These are phyloP conservation scores for Cantharis lateralis DNA, from an alignment of 2,888 invertebrate species.

Conservation along the genomic window DNA sequence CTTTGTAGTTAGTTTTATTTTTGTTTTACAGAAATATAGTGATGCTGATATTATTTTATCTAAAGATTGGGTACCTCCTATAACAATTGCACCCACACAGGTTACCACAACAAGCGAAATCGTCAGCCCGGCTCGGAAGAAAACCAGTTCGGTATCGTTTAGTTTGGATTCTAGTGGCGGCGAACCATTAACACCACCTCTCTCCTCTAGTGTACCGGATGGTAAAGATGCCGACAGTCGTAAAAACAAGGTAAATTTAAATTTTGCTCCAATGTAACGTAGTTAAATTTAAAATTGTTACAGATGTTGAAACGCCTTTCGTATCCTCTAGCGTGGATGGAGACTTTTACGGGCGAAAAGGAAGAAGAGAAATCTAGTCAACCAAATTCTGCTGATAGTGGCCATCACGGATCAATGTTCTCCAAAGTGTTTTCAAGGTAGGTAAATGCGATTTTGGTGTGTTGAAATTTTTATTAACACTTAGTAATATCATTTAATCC, in stretches of 20 bases:
- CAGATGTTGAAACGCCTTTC: conserved; percentile 91
- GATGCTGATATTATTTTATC: conserved; percentile 88
- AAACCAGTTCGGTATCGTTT: conserved; percentile 74
- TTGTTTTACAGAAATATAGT: conserved; percentile 67
- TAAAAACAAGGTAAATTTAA: conserved; percentile 70
- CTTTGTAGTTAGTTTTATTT: conserved; percentile 23
- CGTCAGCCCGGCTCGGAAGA: conserved; percentile 64
- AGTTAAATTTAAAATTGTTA: conserved; percentile 33
- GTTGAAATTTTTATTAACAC: neutral
- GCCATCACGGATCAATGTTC: conserved; percentile 74
- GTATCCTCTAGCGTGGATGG: conserved; percentile 91
- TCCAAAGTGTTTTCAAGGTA: conserved; percentile 92
- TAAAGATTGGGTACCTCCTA: conserved; percentile 86
- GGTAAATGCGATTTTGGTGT: conserved; percentile 36
- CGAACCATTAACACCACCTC: conserved; percentile 53
- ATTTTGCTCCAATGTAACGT: neutral
- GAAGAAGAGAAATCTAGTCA: conserved; percentile 58
- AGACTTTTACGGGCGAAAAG: conserved; percentile 81
- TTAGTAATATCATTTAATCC: conserved; percentile 36
- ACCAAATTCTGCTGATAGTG: conserved; percentile 58
- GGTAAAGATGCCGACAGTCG: conserved; percentile 62
- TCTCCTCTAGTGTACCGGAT: conserved; percentile 44
- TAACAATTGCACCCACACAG: conserved; percentile 73
- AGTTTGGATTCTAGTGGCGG: conserved; percentile 65
- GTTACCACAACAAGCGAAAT: conserved; percentile 62